Evolutionary conservation across 2,113 vertebrate genomes (phyloP).

Genomic region (Vidua macroura): DNA sequence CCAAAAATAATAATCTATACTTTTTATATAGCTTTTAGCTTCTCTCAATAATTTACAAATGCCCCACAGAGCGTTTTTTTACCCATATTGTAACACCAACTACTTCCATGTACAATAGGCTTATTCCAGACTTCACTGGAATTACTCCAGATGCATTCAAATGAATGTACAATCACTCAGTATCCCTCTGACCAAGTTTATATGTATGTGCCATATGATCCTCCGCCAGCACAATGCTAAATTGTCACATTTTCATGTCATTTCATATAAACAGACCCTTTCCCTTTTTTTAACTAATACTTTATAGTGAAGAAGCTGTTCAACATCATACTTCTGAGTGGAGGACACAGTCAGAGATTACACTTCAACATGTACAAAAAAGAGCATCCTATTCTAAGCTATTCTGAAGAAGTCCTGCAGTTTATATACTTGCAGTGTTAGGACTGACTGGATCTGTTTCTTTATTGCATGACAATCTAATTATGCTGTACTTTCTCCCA

Average conservation of each 20-base stretch:
- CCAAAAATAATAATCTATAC: background rate
- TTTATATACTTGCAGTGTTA: background rate
- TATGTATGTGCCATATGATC: background rate
- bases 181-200: background rate
- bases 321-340: background rate
- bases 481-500: conserved; percentile 3
- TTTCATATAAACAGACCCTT: background rate
- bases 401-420: background rate
- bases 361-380: background rate
- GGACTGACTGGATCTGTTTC: background rate
- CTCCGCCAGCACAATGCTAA: background rate
- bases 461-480: background rate
- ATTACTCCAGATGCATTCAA: background rate
- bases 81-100: background rate
- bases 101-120: background rate
- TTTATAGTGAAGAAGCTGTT: background rate
- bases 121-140: background rate
- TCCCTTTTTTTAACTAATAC: background rate
- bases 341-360: background rate
- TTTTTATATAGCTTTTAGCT: background rate
- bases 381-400: background rate
- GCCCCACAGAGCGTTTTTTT: background rate
- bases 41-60: background rate
- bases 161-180: background rate
- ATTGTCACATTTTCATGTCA: background rate